These are phyloP conservation scores for Agelas oroides DNA, from an alignment of 37 sponge, comb jelly and placozoan species.

Conservation along the genomic window DNA sequence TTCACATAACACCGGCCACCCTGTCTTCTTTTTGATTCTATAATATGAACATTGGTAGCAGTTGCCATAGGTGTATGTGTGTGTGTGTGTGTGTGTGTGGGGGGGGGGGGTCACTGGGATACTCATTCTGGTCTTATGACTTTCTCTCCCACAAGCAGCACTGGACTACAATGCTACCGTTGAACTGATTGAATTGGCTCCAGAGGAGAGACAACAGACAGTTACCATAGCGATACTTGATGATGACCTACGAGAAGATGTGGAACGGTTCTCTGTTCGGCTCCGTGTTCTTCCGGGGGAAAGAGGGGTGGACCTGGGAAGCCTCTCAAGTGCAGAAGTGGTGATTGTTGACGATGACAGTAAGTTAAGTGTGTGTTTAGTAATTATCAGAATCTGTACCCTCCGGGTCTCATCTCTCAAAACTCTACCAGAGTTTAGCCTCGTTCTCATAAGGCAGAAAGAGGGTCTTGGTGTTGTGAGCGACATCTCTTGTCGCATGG, in stretches of 20 bases:
- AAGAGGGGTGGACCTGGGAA: neutral
- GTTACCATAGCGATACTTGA: neutral
- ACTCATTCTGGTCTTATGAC: neutral
- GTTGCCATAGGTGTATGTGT: no score
- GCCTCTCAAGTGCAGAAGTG: neutral
- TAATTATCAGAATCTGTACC: no score
- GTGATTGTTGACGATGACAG: conserved; percentile 7
- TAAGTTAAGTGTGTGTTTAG: neutral
- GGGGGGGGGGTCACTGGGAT: no score
- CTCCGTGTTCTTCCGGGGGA: neutral
- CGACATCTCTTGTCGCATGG: no score
- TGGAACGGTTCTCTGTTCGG: neutral
- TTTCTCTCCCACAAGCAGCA: neutral
- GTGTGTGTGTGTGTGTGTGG: no score
- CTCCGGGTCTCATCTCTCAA: no score
- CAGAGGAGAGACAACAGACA: neutral
- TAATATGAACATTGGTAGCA: no score
- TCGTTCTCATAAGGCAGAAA: no score
- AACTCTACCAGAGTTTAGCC: no score
- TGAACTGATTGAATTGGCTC: neutral
- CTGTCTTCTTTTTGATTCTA: no score
- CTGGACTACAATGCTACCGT: conserved; percentile 2
- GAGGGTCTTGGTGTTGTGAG: no score
- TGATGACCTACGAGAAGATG: neutral
- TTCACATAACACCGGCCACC: no score